These are phyloP conservation scores for Drosophila multiciliata DNA, from an alignment of 2,888 invertebrate genomes.

Conservation along the genomic window DNA sequence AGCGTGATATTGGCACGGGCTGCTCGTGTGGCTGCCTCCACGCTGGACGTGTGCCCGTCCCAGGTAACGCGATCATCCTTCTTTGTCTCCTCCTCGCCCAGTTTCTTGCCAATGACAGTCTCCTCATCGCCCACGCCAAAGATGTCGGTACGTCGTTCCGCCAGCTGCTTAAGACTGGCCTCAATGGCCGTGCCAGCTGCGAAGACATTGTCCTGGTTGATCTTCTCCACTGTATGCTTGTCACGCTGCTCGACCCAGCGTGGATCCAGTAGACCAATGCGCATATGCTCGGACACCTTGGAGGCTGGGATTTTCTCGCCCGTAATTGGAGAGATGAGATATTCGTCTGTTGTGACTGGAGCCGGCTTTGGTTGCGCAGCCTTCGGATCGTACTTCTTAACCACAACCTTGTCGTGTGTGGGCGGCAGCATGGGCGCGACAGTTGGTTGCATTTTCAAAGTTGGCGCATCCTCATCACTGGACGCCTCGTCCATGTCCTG, in stretches of 20 bases:
- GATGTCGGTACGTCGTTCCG: conserved; percentile 99
- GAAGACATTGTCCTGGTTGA: conserved; percentile 91
- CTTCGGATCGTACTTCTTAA: conserved; percentile 99
- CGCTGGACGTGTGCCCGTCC: conserved; percentile 99
- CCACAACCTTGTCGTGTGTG: conserved; percentile 95
- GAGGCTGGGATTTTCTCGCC: conserved; percentile 98
- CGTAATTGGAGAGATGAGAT: conserved; percentile 98
- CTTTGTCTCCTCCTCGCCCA: conserved; percentile 94
- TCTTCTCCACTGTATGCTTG: conserved; percentile 95
- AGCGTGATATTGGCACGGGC: conserved; percentile 97
- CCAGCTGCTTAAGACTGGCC: conserved; percentile 96
- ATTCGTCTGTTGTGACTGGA: conserved; percentile 92
- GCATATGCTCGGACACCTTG: conserved; percentile 99
- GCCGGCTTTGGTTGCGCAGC: conserved; percentile 87
- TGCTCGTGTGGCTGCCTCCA: conserved; percentile 97
- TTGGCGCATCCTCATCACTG: conserved; percentile 88
- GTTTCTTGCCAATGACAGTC: conserved; percentile 99
- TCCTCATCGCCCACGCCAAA: conserved; percentile 99
- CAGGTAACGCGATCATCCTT: conserved; percentile 97
- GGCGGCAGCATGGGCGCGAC: conserved; percentile 91
- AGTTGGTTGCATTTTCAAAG: conserved; percentile 83
- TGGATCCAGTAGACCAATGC: conserved; percentile 97
- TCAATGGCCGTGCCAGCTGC: conserved; percentile 94
- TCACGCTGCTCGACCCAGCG: conserved; percentile 99
- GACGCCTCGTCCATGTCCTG: conserved; percentile 98